Evolutionary conservation across 2,888 invertebrate genomes (phyloP).

Genomic region (Heliconius hortense): DNA sequence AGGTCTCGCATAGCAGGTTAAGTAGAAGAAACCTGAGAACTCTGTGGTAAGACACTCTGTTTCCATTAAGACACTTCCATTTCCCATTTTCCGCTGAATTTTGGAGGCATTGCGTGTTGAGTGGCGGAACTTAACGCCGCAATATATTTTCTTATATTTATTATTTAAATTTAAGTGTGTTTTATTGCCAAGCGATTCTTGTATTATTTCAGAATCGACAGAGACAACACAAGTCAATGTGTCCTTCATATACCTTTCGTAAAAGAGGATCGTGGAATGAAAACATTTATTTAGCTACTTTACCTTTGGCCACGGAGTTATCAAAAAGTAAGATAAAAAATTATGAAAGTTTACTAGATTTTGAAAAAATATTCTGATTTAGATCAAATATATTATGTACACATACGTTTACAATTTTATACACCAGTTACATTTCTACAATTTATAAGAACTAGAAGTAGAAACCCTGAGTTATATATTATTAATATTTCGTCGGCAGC

Average conservation of each 20-base stretch:
- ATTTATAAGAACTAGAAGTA: conserved; percentile 6
- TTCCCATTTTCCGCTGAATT: no score
- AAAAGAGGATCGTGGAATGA: no score
- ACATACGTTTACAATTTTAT: not conserved
- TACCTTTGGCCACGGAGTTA: no score
- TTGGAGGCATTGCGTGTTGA: no score
- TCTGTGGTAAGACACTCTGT: no score
- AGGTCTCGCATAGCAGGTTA: not conserved
- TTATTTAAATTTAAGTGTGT: no score
- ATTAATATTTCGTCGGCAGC: conserved; percentile 34
- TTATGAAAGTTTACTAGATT: not conserved
- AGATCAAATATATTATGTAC: not conserved
- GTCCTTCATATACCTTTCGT: no score
- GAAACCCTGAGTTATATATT: conserved; percentile 26
- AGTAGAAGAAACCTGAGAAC: not conserved
- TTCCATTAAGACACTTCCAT: no score
- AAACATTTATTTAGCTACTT: no score
- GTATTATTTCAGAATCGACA: not conserved
- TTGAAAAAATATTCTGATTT: not conserved
- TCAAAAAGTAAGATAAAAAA: not conserved
- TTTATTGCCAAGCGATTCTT: not conserved
- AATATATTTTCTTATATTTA: no score
- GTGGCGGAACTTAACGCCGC: no score
- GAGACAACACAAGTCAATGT: no score
- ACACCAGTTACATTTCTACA: not conserved